Evolutionary conservation across 1,140 invertebrate species (phyloP).

Genomic region (Drosophila lacteicornis): DNA sequence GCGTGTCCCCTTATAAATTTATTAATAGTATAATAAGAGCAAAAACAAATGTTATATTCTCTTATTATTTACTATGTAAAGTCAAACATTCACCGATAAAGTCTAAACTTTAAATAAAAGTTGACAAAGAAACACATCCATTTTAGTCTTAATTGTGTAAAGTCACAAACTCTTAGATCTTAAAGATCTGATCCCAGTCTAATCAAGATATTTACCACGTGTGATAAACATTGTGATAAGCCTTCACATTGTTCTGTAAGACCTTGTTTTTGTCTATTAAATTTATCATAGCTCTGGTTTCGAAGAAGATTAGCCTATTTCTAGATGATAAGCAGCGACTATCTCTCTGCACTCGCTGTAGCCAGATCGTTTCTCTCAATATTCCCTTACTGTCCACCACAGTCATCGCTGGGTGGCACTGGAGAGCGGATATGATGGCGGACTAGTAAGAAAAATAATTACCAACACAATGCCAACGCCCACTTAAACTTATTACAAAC

Average conservation of each 20-base stretch:
- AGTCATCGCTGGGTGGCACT: neutral
- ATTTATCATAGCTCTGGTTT: neutral
- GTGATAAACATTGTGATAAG: neutral
- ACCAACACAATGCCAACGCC: no score
- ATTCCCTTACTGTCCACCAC: neutral
- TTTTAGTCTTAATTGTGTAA: no score
- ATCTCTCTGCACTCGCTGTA: neutral
- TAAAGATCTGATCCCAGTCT: no score
- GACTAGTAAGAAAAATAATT: conserved; percentile 1
- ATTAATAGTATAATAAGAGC: neutral
- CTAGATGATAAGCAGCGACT: neutral
- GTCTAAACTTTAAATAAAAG: neutral
- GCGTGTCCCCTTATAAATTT: no score
- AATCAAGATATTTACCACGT: no score
- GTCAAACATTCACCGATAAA: neutral
- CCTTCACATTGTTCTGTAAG: neutral
- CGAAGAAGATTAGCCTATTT: no score
- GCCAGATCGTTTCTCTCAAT: rapidly evolving
- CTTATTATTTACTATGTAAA: neutral
- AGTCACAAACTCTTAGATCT: no score
- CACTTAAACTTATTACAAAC: no score
- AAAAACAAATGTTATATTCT: neutral
- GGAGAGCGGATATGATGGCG: neutral
- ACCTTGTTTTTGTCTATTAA: neutral
- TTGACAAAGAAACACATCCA: neutral